Evolutionary conservation across 2,113 vertebrate species (phyloP).

Genomic region (Shinisaurus crocodilurus): DNA sequence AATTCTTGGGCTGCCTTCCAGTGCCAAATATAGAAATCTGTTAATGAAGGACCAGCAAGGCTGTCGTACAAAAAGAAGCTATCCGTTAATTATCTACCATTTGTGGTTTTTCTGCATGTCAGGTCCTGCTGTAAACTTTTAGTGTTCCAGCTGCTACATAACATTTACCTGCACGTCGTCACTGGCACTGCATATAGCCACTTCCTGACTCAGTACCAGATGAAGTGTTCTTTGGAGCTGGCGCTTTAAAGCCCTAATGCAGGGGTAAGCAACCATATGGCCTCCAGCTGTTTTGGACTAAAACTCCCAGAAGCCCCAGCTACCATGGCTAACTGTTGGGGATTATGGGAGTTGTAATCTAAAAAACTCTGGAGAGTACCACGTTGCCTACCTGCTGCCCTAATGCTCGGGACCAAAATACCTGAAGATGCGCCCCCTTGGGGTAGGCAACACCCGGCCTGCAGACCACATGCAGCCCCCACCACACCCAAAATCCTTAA

Average conservation of each 20-base stretch:
- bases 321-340: background rate
- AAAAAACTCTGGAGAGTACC: no score
- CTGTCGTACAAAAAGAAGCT: background rate
- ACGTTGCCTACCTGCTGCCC: no score
- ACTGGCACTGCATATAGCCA: background rate
- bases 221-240: background rate
- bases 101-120: background rate
- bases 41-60: background rate
- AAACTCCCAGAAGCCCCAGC: background rate
- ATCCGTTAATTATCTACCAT: background rate
- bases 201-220: background rate
- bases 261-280: background rate
- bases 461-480: no score
- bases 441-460: no score
- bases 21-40: background rate
- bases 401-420: background rate
- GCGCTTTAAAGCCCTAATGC: background rate
- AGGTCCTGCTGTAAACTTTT: constrained; percentile 3
- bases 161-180: background rate
- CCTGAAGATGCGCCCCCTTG: background rate
- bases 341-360: background rate
- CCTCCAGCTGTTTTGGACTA: background rate
- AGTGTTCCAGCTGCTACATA: background rate
- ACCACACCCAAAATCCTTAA: no score
- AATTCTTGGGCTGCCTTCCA: constrained; percentile 17